Evolutionary conservation across 2,888 invertebrate genomes (phyloP).

Genomic region (Rhagonycha fulva): DNA sequence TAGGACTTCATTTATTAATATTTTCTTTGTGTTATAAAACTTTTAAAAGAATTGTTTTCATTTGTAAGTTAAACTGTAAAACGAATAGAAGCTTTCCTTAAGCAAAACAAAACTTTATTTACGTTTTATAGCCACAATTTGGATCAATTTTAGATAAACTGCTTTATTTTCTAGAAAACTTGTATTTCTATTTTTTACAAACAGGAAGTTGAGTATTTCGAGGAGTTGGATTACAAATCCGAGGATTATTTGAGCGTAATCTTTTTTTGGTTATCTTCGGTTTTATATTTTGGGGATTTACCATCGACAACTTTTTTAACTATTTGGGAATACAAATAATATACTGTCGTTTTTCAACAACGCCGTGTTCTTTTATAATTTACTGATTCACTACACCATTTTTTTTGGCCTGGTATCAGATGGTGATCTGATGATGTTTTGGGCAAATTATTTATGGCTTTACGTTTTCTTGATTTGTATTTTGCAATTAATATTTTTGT

Average conservation of each 20-base stretch:
- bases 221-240: neutral
- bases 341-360: no score
- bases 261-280: no score
- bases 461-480: neutral
- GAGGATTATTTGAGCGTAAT: no score
- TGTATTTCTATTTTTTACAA: neutral
- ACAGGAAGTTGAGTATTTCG: neutral
- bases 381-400: neutral
- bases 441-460: no score
- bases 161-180: neutral
- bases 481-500: neutral
- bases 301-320: no score
- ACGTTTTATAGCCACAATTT: neutral
- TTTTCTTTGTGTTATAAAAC: neutral
- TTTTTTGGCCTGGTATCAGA: no score
- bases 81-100: neutral
- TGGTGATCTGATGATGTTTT: no score
- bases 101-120: neutral
- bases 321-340: no score
- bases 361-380: neutral
- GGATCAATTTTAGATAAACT: neutral
- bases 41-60: neutral
- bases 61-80: neutral
- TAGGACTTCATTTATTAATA: neutral
- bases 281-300: no score